Evolutionary conservation across 2,113 vertebrate species (phyloP).

Genomic region (Turdus rufiventris): DNA sequence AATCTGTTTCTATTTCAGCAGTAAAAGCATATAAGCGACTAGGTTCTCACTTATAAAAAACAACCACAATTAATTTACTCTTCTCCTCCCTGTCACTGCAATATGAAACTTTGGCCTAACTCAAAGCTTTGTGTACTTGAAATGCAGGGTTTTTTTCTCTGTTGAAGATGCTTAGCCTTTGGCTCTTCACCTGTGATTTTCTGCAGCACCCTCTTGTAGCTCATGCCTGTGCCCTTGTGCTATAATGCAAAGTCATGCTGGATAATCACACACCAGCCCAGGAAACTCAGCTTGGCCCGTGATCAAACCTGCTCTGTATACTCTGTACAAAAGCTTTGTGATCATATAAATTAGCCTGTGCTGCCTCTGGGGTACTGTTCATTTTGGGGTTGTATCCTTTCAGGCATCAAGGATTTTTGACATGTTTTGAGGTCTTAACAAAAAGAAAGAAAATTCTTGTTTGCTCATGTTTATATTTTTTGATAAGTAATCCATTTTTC

Average conservation of each 20-base stretch:
- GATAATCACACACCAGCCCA: slow-evolving; percentile 13
- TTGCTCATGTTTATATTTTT: background rate
- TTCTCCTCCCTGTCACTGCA: background rate
- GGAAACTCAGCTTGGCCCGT: slow-evolving; percentile 5
- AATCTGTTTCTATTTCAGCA: background rate
- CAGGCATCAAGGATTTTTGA: background rate
- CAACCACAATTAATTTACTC: background rate
- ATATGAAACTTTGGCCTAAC: background rate
- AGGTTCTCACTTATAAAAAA: background rate
- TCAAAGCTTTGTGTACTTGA: background rate
- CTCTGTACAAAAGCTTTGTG: background rate
- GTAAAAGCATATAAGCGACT: background rate
- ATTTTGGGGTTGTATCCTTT: background rate
- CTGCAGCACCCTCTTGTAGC: background rate
- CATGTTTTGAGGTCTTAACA: background rate
- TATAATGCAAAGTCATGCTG: slow-evolving; percentile 37
- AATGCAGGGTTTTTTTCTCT: background rate
- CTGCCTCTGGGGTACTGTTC: background rate
- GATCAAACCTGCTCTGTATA: slow-evolving; percentile 4
- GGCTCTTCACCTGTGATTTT: background rate
- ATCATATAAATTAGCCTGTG: background rate
- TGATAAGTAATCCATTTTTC: background rate
- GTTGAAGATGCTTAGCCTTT: background rate
- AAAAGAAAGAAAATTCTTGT: background rate
- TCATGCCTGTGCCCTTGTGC: slow-evolving; percentile 4